Evolutionary conservation across 2,113 vertebrate species (phyloP), one percentile per base, ranked within the genome.

Genomic region (Neolamprologus devosi): DNA sequence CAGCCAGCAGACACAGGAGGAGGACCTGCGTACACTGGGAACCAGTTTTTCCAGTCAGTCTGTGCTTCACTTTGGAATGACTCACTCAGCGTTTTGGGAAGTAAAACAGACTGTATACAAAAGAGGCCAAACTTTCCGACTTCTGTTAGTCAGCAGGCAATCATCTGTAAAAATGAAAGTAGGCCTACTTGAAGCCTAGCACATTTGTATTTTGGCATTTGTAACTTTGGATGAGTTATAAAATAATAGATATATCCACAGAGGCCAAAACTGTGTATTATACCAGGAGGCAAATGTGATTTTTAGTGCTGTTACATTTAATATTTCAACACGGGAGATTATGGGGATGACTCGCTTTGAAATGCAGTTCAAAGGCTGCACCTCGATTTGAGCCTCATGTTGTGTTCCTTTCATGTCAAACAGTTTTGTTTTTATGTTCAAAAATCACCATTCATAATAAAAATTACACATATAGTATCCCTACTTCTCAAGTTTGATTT

Each of bases 391-490:
- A 63, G 58, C 5, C 17, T n/a, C 17, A 2, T 65, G 30, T 65
- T 19, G 58, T 65, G 60, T 35, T 65, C 60, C 60, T n/a, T 65
- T 65, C 30, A n/a, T 37, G 30, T 37, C 60, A n/a, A n/a, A 65
- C 9, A 35, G 58, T 63, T 63, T 63, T 65, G 60, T 65, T 65
- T 65, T 65, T 65, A 7, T 65, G 60, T n/a, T 65, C 9, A 63
- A 35, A 63, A 63, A n/a, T 35, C 58, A 35, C 30, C 30, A 4
- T 37, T 65, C 10, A 12, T n/a, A n/a, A 65, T 5, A 37, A 37
- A 65, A 37, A 65, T 37, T 13, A 8, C 33, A 37, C 60, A 8
- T 37, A 37, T 21, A 37, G 60, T 37, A 65, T 65, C 33, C 1
- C 33, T 65, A 21, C 19, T 65, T 65, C 33, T 65, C 60, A 5